These are phyloP conservation scores for Notocelia uddmanniana DNA, from an alignment of 2,888 invertebrate genomes.

Conservation along the genomic window DNA sequence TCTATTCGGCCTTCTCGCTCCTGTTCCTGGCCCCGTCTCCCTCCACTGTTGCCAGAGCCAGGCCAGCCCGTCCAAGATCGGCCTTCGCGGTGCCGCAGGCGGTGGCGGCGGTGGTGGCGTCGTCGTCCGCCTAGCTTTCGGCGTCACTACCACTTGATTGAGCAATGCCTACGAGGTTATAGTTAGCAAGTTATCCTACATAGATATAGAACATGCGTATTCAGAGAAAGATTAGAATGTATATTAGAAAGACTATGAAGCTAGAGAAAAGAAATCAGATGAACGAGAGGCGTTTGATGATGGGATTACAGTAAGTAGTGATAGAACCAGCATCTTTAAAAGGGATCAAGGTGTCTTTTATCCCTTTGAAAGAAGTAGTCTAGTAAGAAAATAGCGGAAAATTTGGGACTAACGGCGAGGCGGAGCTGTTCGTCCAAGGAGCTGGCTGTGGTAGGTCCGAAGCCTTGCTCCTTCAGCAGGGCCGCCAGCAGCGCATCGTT, in stretches of 20 bases:
- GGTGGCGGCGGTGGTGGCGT: slow-evolving; percentile 74
- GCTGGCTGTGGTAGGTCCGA: slow-evolving; percentile 90
- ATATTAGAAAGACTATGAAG: slow-evolving; percentile 43
- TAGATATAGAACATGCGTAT: slow-evolving; percentile 54
- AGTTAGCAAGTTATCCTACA: slow-evolving; percentile 59
- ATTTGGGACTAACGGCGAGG: slow-evolving; percentile 81
- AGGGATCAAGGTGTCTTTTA: slow-evolving; percentile 35
- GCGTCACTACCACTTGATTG: slow-evolving; percentile 86
- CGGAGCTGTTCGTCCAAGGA: slow-evolving; percentile 86
- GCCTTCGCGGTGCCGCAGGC: slow-evolving; percentile 78
- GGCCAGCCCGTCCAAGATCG: slow-evolving; percentile 84
- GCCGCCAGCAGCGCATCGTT: slow-evolving; percentile 90
- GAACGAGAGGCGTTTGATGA: slow-evolving; percentile 45
- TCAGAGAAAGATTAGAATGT: slow-evolving; percentile 48
- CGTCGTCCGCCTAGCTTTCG: slow-evolving; percentile 77
- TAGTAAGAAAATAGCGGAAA: slow-evolving; percentile 52
- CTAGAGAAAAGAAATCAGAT: slow-evolving; percentile 40
- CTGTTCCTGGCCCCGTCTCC: slow-evolving; percentile 78
- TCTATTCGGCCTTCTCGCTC: slow-evolving; percentile 60
- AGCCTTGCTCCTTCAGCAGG: slow-evolving; percentile 89
- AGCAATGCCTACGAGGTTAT: slow-evolving; percentile 83
- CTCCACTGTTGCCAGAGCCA: slow-evolving; percentile 87
- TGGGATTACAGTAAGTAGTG: slow-evolving; percentile 36
- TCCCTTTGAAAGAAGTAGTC: slow-evolving; percentile 45
- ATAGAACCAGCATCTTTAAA: slow-evolving; percentile 46